These are phyloP conservation scores for Philopedon plagiatum DNA, from an alignment of 2,888 invertebrate genomes.

Conservation along the genomic window DNA sequence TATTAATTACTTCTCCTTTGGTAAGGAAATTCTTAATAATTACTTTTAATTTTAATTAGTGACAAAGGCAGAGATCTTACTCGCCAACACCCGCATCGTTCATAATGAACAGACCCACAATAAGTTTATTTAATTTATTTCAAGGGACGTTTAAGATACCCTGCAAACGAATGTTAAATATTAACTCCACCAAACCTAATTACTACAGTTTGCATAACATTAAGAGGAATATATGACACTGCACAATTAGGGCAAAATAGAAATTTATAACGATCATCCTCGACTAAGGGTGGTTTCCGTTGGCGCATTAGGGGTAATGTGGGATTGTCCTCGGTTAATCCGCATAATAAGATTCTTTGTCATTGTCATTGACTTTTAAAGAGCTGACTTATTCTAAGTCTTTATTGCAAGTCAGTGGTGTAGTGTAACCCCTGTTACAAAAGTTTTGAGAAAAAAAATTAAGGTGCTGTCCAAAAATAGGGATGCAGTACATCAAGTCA, in stretches of 20 bases:
- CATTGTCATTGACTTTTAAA: constrained; percentile 61
- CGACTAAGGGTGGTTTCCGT: constrained; percentile 29
- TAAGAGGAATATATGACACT: constrained; percentile 22
- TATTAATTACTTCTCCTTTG: no score
- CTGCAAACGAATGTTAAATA: constrained; percentile 14
- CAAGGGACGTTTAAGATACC: neutral
- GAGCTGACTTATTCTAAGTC: constrained; percentile 60
- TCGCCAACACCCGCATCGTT: neutral
- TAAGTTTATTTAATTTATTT: constrained; percentile 5
- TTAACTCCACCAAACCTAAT: constrained; percentile 20
- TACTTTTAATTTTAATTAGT: neutral
- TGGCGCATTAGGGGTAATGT: constrained; percentile 42
- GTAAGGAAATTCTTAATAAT: neutral
- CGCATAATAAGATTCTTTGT: constrained; percentile 65
- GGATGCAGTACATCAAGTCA: no score
- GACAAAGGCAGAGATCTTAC: no score
- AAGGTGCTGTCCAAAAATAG: no score
- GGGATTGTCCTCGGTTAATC: constrained; percentile 62
- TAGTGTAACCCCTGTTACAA: no score
- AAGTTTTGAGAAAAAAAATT: no score
- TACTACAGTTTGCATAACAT: constrained; percentile 31
- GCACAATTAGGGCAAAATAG: constrained; percentile 37
- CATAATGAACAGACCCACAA: neutral
- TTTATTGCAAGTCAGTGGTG: constrained; percentile 41
- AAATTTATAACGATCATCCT: constrained; percentile 40